These are phyloP conservation scores for Lordiphosa andalusiaca DNA, from an alignment of 2,888 invertebrate species.

Conservation along the genomic window DNA sequence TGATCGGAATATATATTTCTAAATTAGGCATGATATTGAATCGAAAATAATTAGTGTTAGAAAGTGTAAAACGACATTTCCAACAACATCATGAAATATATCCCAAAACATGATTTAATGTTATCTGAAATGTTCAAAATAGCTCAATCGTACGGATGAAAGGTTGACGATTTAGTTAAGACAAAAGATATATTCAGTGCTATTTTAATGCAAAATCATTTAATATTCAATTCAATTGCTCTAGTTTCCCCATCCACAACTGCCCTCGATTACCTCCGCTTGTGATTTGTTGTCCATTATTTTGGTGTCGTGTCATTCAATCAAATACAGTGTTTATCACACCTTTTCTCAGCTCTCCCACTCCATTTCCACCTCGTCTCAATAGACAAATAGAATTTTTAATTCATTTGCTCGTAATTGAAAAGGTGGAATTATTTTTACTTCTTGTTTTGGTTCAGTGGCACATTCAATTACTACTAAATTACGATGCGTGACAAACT, in stretches of 20 bases:
- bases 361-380: neutral
- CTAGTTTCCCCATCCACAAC: slow-evolving; percentile 19
- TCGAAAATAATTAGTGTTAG: too few relatives aligned
- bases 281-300: slow-evolving; percentile 34
- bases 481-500: slow-evolving; percentile 33
- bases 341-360: slow-evolving; percentile 8
- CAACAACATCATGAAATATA: too few relatives aligned
- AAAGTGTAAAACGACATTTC: too few relatives aligned
- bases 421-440: slow-evolving; percentile 29
- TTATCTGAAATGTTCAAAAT: too few relatives aligned
- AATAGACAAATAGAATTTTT: slow-evolving; percentile 47
- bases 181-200: too few relatives aligned
- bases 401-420: slow-evolving; percentile 47
- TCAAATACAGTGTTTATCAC: slow-evolving; percentile 24
- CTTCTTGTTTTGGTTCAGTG: slow-evolving; percentile 31
- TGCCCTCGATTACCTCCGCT: slow-evolving; percentile 14
- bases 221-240: too few relatives aligned
- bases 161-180: too few relatives aligned
- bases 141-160: too few relatives aligned
- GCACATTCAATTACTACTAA: slow-evolving; percentile 28
- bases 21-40: too few relatives aligned
- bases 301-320: slow-evolving; percentile 20
- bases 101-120: too few relatives aligned
- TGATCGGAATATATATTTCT: too few relatives aligned
- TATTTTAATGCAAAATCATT: too few relatives aligned